Conservation (phyloP, 2,888 invertebrate species). For the Clusia tigrina region DNA sequence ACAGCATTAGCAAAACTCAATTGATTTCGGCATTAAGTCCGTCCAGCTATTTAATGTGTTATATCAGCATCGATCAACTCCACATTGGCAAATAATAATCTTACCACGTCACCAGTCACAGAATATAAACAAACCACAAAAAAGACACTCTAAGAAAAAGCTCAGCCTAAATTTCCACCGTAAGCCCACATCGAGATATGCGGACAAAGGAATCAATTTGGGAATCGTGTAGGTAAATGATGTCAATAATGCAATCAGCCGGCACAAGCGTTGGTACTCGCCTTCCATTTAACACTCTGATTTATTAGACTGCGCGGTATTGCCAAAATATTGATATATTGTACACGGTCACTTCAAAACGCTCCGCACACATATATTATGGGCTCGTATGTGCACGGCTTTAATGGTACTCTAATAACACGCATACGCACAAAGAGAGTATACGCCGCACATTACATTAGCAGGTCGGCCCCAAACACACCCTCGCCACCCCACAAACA, state of each 20-base stretch:
- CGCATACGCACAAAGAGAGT: constrained; percentile 15
- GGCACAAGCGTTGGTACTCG: neutral
- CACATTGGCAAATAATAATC: no score
- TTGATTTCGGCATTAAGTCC: no score
- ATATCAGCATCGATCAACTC: no score
- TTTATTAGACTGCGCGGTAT: constrained; percentile 19
- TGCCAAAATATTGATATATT: constrained; percentile 26
- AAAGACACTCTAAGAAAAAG: no score
- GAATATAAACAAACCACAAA: no score
- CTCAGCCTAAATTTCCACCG: no score
- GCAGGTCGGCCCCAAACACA: neutral
- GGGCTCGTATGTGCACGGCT: no score
- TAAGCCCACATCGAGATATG: no score
- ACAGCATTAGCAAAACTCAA: no score
- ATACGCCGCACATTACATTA: no score
- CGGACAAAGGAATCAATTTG: neutral
- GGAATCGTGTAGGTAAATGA: neutral
- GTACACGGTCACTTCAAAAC: constrained; percentile 10
- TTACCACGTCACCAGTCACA: no score
- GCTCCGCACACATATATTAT: neutral
- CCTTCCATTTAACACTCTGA: constrained; percentile 8
- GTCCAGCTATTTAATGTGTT: no score
- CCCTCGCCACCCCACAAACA: neutral
- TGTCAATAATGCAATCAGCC: neutral
- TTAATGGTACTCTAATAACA: constrained; percentile 21